These are phyloP conservation scores for Ovis canadensis DNA, from an alignment of 2,113 vertebrate species.

Conservation along the genomic window DNA sequence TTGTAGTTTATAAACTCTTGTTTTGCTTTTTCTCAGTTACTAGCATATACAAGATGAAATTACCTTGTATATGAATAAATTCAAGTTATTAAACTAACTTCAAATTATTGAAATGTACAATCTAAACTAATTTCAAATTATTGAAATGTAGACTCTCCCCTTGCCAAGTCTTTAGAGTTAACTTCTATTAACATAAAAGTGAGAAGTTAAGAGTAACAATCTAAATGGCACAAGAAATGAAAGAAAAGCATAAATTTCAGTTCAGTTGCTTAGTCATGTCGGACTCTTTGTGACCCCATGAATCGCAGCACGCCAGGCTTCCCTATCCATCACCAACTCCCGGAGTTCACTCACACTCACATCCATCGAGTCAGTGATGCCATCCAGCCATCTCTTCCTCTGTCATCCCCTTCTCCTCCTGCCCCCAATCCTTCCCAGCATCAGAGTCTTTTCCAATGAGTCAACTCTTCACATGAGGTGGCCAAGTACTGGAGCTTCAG, in stretches of 20 bases:
- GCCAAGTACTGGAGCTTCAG: too few species aligned
- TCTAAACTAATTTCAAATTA: neutral
- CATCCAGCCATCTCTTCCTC: too few species aligned
- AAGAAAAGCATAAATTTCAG: neutral
- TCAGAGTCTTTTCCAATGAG: too few species aligned
- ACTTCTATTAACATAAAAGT: neutral
- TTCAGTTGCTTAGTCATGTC: too few species aligned
- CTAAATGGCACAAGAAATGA: neutral
- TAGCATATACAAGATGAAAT: neutral
- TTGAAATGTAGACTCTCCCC: neutral
- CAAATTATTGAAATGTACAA: neutral
- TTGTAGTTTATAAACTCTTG: neutral
- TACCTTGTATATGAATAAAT: neutral
- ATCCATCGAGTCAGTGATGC: too few species aligned
- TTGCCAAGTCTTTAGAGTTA: neutral
- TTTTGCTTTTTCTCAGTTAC: neutral
- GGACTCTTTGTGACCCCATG: too few species aligned
- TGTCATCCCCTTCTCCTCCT: too few species aligned
- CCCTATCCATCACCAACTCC: too few species aligned
- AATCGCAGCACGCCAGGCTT: too few species aligned
- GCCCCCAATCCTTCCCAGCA: too few species aligned
- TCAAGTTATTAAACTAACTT: neutral
- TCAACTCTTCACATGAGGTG: too few species aligned
- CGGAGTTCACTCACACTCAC: accelerated
- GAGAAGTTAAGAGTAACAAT: neutral